phyloP scores from a whole-genome alignment of 1,140 invertebrate genomes.

The Aphidius gifuensis region DNA sequence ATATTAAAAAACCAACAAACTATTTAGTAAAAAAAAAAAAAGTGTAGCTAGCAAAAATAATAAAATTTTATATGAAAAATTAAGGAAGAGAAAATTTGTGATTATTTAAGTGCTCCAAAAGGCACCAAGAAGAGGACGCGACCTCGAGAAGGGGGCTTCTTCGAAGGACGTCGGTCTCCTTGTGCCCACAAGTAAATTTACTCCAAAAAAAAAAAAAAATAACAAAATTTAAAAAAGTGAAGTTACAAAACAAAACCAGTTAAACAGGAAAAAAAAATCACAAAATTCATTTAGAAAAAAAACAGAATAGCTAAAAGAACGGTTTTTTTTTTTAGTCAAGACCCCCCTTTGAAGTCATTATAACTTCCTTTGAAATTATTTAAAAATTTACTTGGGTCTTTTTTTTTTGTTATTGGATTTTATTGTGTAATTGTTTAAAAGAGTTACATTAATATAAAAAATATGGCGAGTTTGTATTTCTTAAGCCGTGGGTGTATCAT shows the following conservation, averaged over 20 bases:
- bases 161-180: slow-evolving; percentile 19
- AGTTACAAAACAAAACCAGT: no score
- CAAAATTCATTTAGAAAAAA: no score
- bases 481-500: slow-evolving; percentile 25
- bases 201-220: background rate
- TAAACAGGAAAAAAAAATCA: background rate
- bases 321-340: no score
- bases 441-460: slow-evolving; percentile 19
- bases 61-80: no score
- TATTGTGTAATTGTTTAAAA: background rate
- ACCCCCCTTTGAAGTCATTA: no score
- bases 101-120: slow-evolving; percentile 1
- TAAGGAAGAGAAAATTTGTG: no score
- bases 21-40: no score
- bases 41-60: no score
- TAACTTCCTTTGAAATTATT: background rate
- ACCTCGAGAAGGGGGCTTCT: slow-evolving; percentile 12
- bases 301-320: no score
- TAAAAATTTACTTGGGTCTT: background rate
- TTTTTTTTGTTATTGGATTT: background rate
- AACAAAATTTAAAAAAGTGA: background rate
- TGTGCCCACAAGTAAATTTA: background rate
- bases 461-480: slow-evolving; percentile 44
- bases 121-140: slow-evolving; percentile 11
- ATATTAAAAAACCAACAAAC: background rate